Base-by-base conservation (phyloP, 2,797 vertebrate genomes). In the Danio choprae region DNA sequence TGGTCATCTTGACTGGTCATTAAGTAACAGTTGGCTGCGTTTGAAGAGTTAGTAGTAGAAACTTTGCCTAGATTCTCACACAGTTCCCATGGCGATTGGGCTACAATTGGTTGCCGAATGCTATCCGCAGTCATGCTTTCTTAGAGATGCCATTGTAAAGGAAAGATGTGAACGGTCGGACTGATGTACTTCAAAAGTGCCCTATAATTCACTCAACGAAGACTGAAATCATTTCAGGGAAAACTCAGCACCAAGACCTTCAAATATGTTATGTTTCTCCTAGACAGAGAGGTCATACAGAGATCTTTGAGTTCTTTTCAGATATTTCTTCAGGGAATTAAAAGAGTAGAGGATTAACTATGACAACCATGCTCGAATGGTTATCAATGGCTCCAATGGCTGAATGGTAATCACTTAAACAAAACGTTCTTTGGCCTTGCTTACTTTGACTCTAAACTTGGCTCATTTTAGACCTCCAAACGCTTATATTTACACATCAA, bases 31-130 rank as follows among this genome's bases (percentile, higher is more conserved):
- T n/a, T 46, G 7, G 9, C 55, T 58, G 55, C 29, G 13, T 58
- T 73, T 44, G 8, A 29, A 13, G 12, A 72, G 53, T 44, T 44
- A 29, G 53, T n/a, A n/a, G 8, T 58, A 9, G 20, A 59, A 73
- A 75, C 58, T 48, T 75, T 40, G 16, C 29, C 8, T 16, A 51
- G 59, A 53, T 41, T 22, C 11, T 58, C 16, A 67, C 16, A 11
- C 64, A 65, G 51, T 77, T 68, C 74, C 74, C 74, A 77, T 77
- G 74, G 63, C 11, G 11, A 77, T 68, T 44, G 53, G 40, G 20
- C n/a, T 58, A 9, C 51, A 12, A 0, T 36, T 68, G 63, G 63
- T 67, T 77, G 51, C 41, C 67, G 36, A 16, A 41, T 36, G 18
- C 22, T 29, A 72, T 70, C 58, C 29, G 41, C 46, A 74, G 44